These are phyloP conservation scores for Pharmacophagus antenor DNA, from an alignment of 2,888 invertebrate species.

Conservation along the genomic window DNA sequence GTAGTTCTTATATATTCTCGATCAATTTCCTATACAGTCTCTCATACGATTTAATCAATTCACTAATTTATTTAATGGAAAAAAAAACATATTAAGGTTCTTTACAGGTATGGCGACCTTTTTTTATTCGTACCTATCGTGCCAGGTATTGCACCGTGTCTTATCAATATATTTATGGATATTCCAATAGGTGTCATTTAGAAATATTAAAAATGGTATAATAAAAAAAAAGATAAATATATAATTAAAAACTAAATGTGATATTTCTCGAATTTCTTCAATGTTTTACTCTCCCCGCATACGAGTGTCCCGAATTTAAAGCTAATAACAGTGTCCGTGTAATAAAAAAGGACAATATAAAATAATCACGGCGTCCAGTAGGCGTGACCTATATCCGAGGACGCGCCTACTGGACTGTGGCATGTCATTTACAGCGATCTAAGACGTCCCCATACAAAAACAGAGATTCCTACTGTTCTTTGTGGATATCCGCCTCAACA, in stretches of 20 bases:
- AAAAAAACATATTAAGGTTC: not conserved
- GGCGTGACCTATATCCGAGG: not conserved
- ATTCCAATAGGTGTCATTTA: too few species aligned
- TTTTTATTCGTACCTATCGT: too few species aligned
- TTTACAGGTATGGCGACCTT: too few species aligned
- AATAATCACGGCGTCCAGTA: not conserved
- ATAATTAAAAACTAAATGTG: too few species aligned
- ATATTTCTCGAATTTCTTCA: too few species aligned
- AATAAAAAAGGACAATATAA: not conserved
- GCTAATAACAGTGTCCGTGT: not conserved
- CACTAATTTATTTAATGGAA: conserved; percentile 17
- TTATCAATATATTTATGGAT: too few species aligned
- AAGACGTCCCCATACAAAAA: conserved; percentile 10
- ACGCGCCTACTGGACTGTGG: conserved; percentile 1
- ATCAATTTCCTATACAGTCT: not conserved
- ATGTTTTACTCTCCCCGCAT: too few species aligned
- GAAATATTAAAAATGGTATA: too few species aligned
- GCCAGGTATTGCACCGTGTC: too few species aligned
- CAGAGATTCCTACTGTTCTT: conserved; percentile 3
- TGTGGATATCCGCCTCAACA: too few species aligned
- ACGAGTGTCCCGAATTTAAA: not conserved
- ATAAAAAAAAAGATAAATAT: too few species aligned
- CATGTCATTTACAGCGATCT: conserved; percentile 7
- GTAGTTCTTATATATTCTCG: conserved; percentile 2
- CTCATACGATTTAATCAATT: conserved; percentile 15